Base-by-base conservation (phyloP, 1,140 invertebrate genomes). In the Macrotrachela quadricornifera region DNA sequence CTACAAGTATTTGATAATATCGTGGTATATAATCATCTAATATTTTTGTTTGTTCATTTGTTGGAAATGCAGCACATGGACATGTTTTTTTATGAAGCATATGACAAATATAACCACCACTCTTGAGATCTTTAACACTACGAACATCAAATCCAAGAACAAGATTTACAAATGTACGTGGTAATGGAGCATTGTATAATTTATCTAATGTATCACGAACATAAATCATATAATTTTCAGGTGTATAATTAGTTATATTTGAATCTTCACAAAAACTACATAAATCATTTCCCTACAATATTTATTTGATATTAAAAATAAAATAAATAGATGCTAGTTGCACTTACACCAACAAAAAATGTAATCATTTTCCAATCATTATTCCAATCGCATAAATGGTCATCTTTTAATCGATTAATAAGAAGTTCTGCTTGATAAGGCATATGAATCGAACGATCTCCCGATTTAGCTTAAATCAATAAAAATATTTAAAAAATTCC, bases 311-410 rank as follows among this genome's bases (percentile, higher is more conserved):
- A 2, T 30, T 30, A 4, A n/a, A n/a, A n/a, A n/a, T n/a, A n/a
- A n/a, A n/a, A 42, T 42, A 12, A 42, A 12, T 42, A n/a, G n/a
- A n/a, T 42, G 41, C 41, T 12, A 42, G 41, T 42, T 42, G 41
- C 2, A 44, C 17, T 44, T 44, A 18, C 81, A 12, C 82, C 82
- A 51, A 84, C 79, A 60, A 85, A 79, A n/a, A 86, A 70, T 0
- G 82, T 84, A n/a, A 85, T 70, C 66, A 81, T 47, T 73, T 83
- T 83, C 81, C 81, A 83, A 47, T 68, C 59, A 15, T 77, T 64
- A 16, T 64, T 54, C 46, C 66, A 61, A 52, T 71, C 62, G 3
- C 71, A 58, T 18, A 69, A 73, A 0, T 67, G 69, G 47, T 81
- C 75, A 15, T 64, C 72, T 58, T 73, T 76, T 59, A 85, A 81